Conservation (phyloP, 1,140 invertebrate species). For the Diabrotica virgifera region DNA sequence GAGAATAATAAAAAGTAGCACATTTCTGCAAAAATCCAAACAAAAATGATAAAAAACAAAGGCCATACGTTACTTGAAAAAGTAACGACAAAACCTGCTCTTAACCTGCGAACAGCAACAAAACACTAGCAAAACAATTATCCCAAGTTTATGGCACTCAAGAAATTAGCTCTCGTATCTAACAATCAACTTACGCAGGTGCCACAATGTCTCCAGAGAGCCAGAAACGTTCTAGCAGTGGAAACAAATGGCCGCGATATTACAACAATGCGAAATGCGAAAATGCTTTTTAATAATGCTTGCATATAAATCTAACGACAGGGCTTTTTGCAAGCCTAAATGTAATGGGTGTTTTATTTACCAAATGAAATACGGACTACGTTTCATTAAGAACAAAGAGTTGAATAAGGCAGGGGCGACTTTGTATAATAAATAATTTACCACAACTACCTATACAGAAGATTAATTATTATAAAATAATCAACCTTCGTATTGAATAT, state of each 20-base stretch:
- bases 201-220: slow-evolving; percentile 1
- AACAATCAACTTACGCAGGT: not conserved
- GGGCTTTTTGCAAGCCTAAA: not conserved
- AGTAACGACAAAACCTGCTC: not conserved
- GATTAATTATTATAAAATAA: too few species aligned
- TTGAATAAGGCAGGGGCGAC: not conserved
- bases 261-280: slow-evolving; percentile 2
- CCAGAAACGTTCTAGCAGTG: not conserved
- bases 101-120: too few species aligned
- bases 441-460: too few species aligned
- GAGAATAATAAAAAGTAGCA: too few species aligned
- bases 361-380: not conserved
- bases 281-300: slow-evolving; percentile 1
- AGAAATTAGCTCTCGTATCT: not conserved
- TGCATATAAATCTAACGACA: slow-evolving; percentile 2
- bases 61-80: not conserved
- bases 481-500: too few species aligned
- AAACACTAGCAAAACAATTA: not conserved
- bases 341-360: slow-evolving; percentile 3
- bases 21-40: too few species aligned
- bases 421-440: not conserved
- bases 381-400: not conserved
- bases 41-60: too few species aligned
- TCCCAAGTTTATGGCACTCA: not conserved
- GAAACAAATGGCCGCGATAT: not conserved